Percentiles rank a stretch among this genome's conserved stretches.
phyloP scores from a whole-genome alignment of 1,140 invertebrate genomes.

The Drosophila murphyi region DNA sequence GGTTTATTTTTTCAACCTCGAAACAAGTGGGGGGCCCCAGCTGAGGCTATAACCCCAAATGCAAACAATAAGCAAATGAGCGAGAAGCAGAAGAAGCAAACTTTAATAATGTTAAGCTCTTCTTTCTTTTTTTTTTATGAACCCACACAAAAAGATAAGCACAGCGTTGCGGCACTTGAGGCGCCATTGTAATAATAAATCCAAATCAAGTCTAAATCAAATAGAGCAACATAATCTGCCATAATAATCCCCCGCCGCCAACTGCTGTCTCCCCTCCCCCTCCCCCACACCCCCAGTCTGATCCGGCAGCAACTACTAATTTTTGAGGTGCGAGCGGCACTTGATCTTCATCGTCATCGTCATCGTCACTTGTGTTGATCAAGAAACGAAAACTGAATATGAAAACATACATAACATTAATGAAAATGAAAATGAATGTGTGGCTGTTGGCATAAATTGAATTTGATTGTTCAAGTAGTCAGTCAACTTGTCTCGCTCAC shows the following conservation, averaged over 20 bases:
- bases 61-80: slow-evolving; percentile 17
- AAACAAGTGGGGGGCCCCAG: slow-evolving; percentile 55
- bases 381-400: slow-evolving; percentile 55
- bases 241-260: slow-evolving; percentile 23
- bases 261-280: too few relatives aligned
- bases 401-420: slow-evolving; percentile 35
- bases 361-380: slow-evolving; percentile 66
- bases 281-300: too few relatives aligned
- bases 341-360: slow-evolving; percentile 63
- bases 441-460: slow-evolving; percentile 72
- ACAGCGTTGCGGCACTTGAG: slow-evolving; percentile 61
- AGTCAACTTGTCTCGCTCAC: slow-evolving; percentile 45
- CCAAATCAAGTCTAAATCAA: slow-evolving; percentile 74
- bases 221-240: slow-evolving; percentile 73
- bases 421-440: slow-evolving; percentile 69
- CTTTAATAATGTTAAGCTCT: slow-evolving; percentile 66
- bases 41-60: slow-evolving; percentile 23
- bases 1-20: slow-evolving; percentile 71
- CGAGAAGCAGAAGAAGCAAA: slow-evolving; percentile 32
- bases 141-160: slow-evolving; percentile 67
- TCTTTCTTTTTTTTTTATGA: slow-evolving; percentile 55
- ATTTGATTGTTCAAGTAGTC: slow-evolving; percentile 81
- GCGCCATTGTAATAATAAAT: slow-evolving; percentile 82
- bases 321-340: slow-evolving; percentile 57
- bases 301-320: slow-evolving; percentile 14